These are phyloP conservation scores for Trachelus iudaicus DNA, from an alignment of 2,888 invertebrate species.

Conservation along the genomic window DNA sequence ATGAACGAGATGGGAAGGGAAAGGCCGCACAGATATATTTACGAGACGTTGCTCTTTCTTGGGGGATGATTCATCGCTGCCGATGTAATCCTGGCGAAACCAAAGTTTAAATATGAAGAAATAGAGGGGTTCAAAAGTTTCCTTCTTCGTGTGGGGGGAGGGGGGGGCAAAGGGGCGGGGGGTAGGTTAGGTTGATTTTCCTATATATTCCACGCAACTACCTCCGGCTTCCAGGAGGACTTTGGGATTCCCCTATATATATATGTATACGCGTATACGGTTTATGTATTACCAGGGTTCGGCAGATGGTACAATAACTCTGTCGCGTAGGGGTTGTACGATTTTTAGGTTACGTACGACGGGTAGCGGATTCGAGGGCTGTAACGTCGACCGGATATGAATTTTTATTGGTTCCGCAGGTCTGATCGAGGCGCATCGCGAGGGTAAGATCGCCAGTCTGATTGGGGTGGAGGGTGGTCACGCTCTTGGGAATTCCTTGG, in stretches of 20 bases:
- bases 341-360: conserved; percentile 9
- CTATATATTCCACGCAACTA: conserved; percentile 8
- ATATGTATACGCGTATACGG: too few species aligned
- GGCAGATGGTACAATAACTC: too few species aligned
- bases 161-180: conserved; percentile 6
- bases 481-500: conserved; percentile 89
- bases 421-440: conserved; percentile 75
- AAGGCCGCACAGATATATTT: conserved; percentile 6
- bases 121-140: conserved; percentile 24
- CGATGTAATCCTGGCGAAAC: conserved; percentile 22
- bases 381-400: neutral
- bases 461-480: conserved; percentile 95
- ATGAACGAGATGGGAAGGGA: conserved; percentile 10
- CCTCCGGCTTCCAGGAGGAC: neutral
- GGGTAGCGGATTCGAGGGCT: neutral
- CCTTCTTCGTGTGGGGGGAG: neutral
- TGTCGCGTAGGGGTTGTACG: too few species aligned
- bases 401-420: conserved; percentile 68
- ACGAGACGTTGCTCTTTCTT: neutral
- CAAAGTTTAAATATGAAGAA: conserved; percentile 20
- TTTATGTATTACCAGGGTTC: too few species aligned
- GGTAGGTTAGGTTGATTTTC: conserved; percentile 14
- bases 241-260: too few species aligned
- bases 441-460: conserved; percentile 85
- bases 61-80: conserved; percentile 17